Conservation (phyloP, 2,888 invertebrate genomes). For the Branchellion lobata region DNA sequence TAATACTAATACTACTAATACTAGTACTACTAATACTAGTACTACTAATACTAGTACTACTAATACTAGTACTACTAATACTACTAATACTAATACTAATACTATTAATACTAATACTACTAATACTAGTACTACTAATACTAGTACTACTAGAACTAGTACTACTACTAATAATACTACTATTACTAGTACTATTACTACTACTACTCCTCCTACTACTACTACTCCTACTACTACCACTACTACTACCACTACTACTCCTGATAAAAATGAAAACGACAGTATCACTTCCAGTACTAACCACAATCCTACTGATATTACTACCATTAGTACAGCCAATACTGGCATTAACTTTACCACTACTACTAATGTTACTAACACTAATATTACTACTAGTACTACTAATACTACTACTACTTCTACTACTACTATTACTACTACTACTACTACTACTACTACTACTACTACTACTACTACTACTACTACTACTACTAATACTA, state of each 20-base stretch:
- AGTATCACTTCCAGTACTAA: too few relatives aligned
- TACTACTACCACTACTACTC: conserved; percentile 5
- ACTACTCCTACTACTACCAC: conserved; percentile 18
- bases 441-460: conserved; percentile 14
- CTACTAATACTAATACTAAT: too few relatives aligned
- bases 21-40: not conserved
- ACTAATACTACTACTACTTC: conserved; percentile 7
- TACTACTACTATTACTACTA: not conserved
- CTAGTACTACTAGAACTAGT: too few relatives aligned
- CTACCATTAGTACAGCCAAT: conserved; percentile 2
- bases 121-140: too few relatives aligned
- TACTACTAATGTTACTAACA: not conserved
- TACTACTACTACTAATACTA: too few relatives aligned
- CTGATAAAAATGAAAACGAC: too few relatives aligned
- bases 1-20: not conserved
- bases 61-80: too few relatives aligned
- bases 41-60: not conserved
- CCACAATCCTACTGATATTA: not conserved
- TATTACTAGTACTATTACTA: conserved; percentile 10
- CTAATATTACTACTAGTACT: conserved; percentile 11
- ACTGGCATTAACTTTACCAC: not conserved
- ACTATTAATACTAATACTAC: too few relatives aligned
- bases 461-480: not conserved
- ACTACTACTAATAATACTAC: conserved; percentile 12
- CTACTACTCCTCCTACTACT: conserved; percentile 2